Percentiles rank a stretch among this genome's conserved stretches.
These are phyloP conservation scores for Plestiodon gilberti DNA, from an alignment of 2,113 vertebrate species.

Conservation along the genomic window DNA sequence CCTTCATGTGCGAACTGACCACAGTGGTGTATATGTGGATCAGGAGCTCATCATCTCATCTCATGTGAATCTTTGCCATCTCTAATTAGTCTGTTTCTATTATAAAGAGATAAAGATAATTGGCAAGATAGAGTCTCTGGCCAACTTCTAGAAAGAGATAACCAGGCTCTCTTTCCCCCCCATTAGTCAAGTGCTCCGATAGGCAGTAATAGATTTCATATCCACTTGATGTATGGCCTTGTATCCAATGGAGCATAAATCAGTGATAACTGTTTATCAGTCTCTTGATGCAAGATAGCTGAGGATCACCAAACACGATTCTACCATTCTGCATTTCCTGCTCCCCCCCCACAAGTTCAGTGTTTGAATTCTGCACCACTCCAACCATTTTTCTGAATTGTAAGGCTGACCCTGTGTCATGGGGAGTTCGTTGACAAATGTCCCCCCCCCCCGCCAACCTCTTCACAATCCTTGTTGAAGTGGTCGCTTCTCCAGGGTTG, in stretches of 20 bases:
- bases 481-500: not conserved
- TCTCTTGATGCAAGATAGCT: slow-evolving; percentile 77
- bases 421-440: too few species aligned
- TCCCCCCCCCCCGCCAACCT: too few species aligned
- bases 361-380: not conserved
- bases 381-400: too few species aligned
- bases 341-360: not conserved
- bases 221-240: slow-evolving; percentile 78
- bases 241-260: slow-evolving; percentile 81
- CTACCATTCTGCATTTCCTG: too few species aligned
- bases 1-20: not conserved
- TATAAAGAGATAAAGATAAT: slow-evolving; percentile 62
- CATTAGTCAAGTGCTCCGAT: slow-evolving; percentile 78
- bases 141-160: slow-evolving; percentile 76
- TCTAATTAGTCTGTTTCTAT: slow-evolving; percentile 60
- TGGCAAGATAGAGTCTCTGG: slow-evolving; percentile 72
- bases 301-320: slow-evolving; percentile 71
- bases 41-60: slow-evolving; percentile 34
- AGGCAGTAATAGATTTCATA: slow-evolving; percentile 88
- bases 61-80: slow-evolving; percentile 62
- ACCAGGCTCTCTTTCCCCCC: slow-evolving; percentile 68
- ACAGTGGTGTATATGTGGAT: not conserved
- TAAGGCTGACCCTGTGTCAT: not conserved
- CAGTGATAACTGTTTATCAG: too few species aligned
- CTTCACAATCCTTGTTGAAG: not conserved